phyloP scores from a whole-genome alignment of 2,113 vertebrate genomes.

The Corapipo altera region DNA sequence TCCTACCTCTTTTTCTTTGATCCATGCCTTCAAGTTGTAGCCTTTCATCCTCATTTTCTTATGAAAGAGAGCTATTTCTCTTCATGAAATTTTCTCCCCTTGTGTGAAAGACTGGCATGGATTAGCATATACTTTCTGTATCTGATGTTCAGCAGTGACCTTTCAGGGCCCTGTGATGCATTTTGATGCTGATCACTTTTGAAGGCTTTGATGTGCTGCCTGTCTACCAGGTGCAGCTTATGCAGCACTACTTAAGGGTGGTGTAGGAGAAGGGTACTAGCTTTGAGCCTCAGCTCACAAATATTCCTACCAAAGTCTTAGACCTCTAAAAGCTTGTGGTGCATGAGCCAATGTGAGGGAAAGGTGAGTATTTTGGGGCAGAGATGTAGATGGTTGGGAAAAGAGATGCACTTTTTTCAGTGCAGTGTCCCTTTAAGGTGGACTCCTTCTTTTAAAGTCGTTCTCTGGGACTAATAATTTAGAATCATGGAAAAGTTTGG shows the following conservation, averaged over 20 bases:
- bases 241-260: not conserved
- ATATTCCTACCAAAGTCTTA: not conserved
- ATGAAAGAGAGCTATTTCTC: not conserved
- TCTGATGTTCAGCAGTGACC: not conserved
- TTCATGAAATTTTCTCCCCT: not conserved
- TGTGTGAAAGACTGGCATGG: not conserved
- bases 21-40: not conserved
- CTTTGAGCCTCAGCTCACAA: not conserved
- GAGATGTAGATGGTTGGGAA: not conserved
- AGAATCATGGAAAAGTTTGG: not conserved
- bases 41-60: not conserved
- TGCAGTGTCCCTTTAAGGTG: not conserved
- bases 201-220: not conserved
- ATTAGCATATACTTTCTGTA: not conserved
- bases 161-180: not conserved
- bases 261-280: not conserved
- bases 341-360: not conserved
- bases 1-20: not conserved
- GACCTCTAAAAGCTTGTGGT: not conserved
- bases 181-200: not conserved
- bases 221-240: not conserved
- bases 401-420: not conserved
- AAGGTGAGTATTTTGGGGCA: not conserved
- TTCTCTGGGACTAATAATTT: not conserved
- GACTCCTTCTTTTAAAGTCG: not conserved